Evolutionary conservation across 2,797 vertebrate species (phyloP), one percentile per base, ranked within the genome.

Genomic region (Sciurus carolinensis): DNA sequence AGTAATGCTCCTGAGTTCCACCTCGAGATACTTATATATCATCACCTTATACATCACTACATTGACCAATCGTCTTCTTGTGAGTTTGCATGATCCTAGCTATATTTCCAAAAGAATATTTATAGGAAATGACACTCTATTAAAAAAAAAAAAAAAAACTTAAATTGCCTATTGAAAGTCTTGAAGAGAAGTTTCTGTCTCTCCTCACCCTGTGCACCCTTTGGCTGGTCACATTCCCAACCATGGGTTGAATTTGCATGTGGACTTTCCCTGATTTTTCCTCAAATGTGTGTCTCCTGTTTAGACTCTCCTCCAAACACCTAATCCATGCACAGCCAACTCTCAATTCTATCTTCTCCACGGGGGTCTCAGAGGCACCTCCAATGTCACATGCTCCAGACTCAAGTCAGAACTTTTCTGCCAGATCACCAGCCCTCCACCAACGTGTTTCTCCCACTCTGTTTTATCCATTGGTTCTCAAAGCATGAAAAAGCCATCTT

Each of bases 271-370:
- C 2, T 2, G 1, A 20, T 47, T 15, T 4, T 57, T 73, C 26
- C 33, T 80, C 2, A 1, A 28, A 14, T 5, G 18, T 0, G 0
- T 1, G 6, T 39, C 14, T 72, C 44, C 71, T 26, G 30, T 10
- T 83, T 30, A 50, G 39, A 44, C 0, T 30, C n/a, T 42, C 14
- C 54, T 85, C 30, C 30, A 20, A n/a, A 44, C 30, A 26, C 39
- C 54, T 39, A 5, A 66, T 57, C 24, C 12, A 30, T 15, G 1
- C 3, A 17, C 2, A 18, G 33, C 39, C n/a, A 75, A 42, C 36
- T 54, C 12, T 2, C 12, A 11, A 36, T 20, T 33, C 77, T 18
- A 30, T 24, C 80, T 18, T 36, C 39, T 33, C 33, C n/a, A 26
- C 0, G 1, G 0, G 0, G 30, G 28, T 3, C 36, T 47, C 39